A percentile compares a stretch with the other conserved stretches of the same genome.
These are phyloP conservation scores for Strix aluco DNA, from an alignment of 2,113 vertebrate species.

Conservation along the genomic window DNA sequence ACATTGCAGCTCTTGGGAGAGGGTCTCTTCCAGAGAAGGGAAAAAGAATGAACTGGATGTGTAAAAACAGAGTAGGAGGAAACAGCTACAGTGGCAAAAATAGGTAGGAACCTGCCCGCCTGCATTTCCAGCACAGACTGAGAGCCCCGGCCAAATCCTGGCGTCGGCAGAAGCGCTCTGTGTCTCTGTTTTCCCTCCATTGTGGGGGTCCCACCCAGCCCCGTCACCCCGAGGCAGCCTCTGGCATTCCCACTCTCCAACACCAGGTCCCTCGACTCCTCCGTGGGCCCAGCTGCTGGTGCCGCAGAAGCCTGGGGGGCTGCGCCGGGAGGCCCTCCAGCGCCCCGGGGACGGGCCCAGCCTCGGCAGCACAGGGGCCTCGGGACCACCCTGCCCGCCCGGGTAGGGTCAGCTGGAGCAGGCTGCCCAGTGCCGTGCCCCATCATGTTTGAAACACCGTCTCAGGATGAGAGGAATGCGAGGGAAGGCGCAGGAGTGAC, in stretches of 20 bases:
- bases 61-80: not conserved
- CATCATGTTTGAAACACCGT: not conserved
- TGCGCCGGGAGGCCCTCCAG: too few species aligned
- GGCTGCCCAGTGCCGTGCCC: not conserved
- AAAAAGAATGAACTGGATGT: not conserved
- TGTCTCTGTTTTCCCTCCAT: not conserved
- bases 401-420: not conserved
- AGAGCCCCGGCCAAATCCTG: not conserved
- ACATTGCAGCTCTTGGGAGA: conserved; percentile 15
- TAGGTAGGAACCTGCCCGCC: not conserved
- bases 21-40: not conserved
- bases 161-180: accelerated
- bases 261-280: too few species aligned
- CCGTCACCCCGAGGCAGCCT: too few species aligned
- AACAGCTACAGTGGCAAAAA: not conserved
- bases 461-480: accelerated
- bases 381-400: not conserved
- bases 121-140: not conserved
- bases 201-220: too few species aligned
- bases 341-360: not conserved
- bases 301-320: too few species aligned
- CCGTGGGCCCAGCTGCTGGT: not conserved
- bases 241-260: too few species aligned
- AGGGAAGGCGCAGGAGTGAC: accelerated
- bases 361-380: not conserved